Evolutionary conservation across 1,140 invertebrate species (phyloP), one percentile per base, ranked within the genome.

Genomic region (Geopemphigus sp.): DNA sequence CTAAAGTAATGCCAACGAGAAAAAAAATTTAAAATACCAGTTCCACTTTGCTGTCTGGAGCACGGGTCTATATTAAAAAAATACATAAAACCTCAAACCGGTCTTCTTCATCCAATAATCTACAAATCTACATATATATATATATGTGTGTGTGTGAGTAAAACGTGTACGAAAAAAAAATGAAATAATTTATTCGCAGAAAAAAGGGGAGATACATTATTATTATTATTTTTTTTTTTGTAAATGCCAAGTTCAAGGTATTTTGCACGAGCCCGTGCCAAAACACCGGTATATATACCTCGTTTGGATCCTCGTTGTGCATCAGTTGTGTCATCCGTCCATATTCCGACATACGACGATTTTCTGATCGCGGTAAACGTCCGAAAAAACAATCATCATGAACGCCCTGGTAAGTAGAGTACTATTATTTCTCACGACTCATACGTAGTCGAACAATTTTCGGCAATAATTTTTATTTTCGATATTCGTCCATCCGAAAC

Each of bases 71-170:
- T 54, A 11, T 17, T 12, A n/a, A 72, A 72, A 72, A 72, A 54
- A n/a, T n/a, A n/a, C n/a, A n/a, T n/a, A n/a, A 72, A 54, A 72
- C 17, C 5, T 15, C 47, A 72, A 72, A 72, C 68, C 68, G 68
- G 68, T 72, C 68, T 72, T 72, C 47, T 72, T 72, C 68, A 32
- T 72, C 68, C 68, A 72, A 72, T 72, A 72, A 72, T 72, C 68
- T 72, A 72, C 68, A 72, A 29, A 54, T 53, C 47, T 72, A 54
- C 50, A 54, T 54, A 54, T 54, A 72, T 72, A 54, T 54, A 47
- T 54, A 4, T 22, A 72, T 5, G 12, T 19, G 19, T 8, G 10
- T 45, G 17, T 4, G 22, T 24, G 54, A 5, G 24, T 11, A 45
- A 59, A 17, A 72, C 68, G 56, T 45, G 32, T 15, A 45, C 29